Evolutionary conservation across 2,113 vertebrate genomes (phyloP).

Genomic region (Mormoops blainvillei): DNA sequence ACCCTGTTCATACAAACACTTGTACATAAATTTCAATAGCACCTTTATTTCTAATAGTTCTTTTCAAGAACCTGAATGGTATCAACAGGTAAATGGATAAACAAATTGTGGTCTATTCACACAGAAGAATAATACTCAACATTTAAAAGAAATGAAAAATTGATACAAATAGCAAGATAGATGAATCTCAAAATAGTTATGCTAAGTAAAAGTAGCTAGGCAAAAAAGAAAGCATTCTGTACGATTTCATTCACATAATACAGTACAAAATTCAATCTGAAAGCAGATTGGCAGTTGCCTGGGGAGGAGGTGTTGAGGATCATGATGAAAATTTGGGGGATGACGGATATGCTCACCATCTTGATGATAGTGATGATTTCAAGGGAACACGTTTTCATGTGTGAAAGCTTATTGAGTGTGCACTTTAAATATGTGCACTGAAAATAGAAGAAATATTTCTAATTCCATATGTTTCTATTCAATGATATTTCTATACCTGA

Average conservation of each 20-base stretch:
- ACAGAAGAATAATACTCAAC: not conserved
- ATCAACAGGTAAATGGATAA: not conserved
- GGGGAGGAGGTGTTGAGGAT: not conserved
- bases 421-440: not conserved
- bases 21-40: not conserved
- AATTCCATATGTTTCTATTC: not conserved
- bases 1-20: not conserved
- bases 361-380: not conserved
- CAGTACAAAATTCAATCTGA: not conserved
- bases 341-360: not conserved
- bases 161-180: not conserved
- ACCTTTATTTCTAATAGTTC: conserved; percentile 21
- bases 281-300: not conserved
- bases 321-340: not conserved
- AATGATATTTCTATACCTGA: not conserved
- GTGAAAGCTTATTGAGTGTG: not conserved
- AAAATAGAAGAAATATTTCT: not conserved
- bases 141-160: not conserved
- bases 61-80: not conserved
- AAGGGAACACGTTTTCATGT: not conserved
- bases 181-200: not conserved
- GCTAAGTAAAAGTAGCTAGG: not conserved
- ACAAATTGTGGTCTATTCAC: not conserved
- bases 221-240: not conserved
- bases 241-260: not conserved